Conservation (phyloP, 2,113 vertebrate genomes). For the Stegostoma tigrinum region DNA sequence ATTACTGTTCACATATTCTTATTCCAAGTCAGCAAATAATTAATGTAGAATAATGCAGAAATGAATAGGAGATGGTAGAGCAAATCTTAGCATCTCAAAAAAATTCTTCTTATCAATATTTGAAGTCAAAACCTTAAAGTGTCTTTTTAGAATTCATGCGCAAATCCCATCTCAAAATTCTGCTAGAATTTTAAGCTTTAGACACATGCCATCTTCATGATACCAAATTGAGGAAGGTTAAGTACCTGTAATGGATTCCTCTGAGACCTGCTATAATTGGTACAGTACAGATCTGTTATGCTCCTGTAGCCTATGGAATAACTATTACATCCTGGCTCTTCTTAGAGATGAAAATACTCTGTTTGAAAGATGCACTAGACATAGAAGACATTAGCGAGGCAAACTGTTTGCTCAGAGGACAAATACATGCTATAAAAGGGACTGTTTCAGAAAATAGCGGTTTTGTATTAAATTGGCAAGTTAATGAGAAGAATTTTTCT, state of each 20-base stretch:
- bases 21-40: conserved; percentile 40
- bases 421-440: not conserved
- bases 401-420: not conserved
- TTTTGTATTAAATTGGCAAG: not conserved
- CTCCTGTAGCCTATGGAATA: conserved; percentile 44
- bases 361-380: conserved; percentile 43
- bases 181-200: conserved; percentile 44
- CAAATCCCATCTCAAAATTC: conserved; percentile 43
- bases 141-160: conserved; percentile 38
- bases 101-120: conserved; percentile 42
- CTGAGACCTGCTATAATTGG: conserved; percentile 50
- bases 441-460: not conserved
- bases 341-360: conserved; percentile 44
- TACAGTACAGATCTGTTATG: conserved; percentile 40
- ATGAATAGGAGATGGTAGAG: conserved; percentile 39
- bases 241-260: conserved; percentile 46
- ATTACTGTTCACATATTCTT: conserved; percentile 43
- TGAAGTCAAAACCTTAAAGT: conserved; percentile 38
- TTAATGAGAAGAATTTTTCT: not conserved
- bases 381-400: conserved; percentile 41
- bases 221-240: conserved; percentile 43
- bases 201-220: conserved; percentile 43
- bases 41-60: conserved; percentile 44
- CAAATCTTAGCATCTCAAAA: conserved; percentile 43
- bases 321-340: conserved; percentile 44